These are phyloP conservation scores for Nicator chloris DNA, from an alignment of 2,113 vertebrate genomes.

Conservation along the genomic window DNA sequence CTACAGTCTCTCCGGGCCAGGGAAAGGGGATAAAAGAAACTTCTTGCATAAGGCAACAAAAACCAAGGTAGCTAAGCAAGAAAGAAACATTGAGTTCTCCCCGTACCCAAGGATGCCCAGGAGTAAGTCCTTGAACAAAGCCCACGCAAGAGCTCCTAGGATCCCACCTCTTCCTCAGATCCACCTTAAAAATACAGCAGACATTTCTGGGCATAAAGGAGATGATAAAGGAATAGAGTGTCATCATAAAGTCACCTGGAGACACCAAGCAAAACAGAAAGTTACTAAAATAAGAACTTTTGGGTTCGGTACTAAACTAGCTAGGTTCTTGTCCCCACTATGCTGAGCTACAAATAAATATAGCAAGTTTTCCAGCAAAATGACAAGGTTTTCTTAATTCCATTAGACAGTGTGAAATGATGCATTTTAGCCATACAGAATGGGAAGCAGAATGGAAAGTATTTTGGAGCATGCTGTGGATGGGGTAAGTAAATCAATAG, in stretches of 20 bases:
- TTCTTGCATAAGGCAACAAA: neutral
- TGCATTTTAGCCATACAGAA: constrained; percentile 20
- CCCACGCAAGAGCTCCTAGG: fast-evolving
- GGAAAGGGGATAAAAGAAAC: neutral
- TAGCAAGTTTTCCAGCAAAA: constrained; percentile 45
- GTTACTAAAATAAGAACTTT: neutral
- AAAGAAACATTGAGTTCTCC: neutral
- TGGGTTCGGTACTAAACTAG: neutral
- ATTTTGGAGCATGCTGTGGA: constrained; percentile 34
- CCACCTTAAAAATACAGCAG: neutral
- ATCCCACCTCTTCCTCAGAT: neutral
- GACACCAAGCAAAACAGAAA: neutral
- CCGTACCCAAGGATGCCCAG: fast-evolving
- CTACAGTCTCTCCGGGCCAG: neutral
- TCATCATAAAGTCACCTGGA: neutral
- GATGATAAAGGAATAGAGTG: neutral
- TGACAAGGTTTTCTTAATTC: constrained; percentile 48
- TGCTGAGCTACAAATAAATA: constrained; percentile 27
- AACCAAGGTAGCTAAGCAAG: neutral
- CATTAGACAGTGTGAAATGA: constrained; percentile 41
- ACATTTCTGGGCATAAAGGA: neutral
- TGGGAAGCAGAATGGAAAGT: constrained; percentile 57
- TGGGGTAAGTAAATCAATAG: constrained; percentile 70
- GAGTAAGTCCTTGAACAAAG: neutral
- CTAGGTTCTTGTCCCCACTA: neutral